These are phyloP conservation scores for Chaetogeoica ovagalla DNA, from an alignment of 2,888 invertebrate species.

Conservation along the genomic window DNA sequence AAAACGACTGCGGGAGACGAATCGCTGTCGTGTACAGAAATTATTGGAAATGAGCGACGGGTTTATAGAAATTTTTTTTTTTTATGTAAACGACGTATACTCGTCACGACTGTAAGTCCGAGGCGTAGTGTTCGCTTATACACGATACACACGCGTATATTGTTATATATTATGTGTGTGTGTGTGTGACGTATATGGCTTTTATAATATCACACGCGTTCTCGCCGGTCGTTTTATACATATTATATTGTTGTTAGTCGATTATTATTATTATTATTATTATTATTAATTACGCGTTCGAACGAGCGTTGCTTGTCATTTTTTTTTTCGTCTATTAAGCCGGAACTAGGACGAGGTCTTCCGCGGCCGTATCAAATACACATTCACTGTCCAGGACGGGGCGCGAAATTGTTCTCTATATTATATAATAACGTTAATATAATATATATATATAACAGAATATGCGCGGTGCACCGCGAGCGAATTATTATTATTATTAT, in stretches of 20 bases:
- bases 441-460: not conserved
- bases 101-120: too few species aligned
- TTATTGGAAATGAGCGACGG: too few species aligned
- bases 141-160: too few species aligned
- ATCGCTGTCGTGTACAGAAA: not conserved
- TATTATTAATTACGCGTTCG: slow-evolving; percentile 40
- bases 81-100: too few species aligned
- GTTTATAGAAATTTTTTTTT: too few species aligned
- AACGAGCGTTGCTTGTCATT: slow-evolving; percentile 27
- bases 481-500: too few species aligned
- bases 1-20: slow-evolving; percentile 14
- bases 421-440: not conserved
- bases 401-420: slow-evolving; percentile 16
- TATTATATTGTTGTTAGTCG: not conserved
- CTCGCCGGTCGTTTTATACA: not conserved
- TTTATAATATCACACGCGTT: not conserved
- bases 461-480: too few species aligned
- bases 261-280: slow-evolving; percentile 22
- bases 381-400: slow-evolving; percentile 32
- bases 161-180: too few species aligned
- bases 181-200: not conserved
- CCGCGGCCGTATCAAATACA: slow-evolving; percentile 41
- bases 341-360: slow-evolving; percentile 53
- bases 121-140: too few species aligned
- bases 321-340: slow-evolving; percentile 44